A percentile compares a stretch with the other conserved stretches of the same genome.
Evolutionary conservation across 2,888 invertebrate species (phyloP).

Genomic region (Ophonus ardosiacus): DNA sequence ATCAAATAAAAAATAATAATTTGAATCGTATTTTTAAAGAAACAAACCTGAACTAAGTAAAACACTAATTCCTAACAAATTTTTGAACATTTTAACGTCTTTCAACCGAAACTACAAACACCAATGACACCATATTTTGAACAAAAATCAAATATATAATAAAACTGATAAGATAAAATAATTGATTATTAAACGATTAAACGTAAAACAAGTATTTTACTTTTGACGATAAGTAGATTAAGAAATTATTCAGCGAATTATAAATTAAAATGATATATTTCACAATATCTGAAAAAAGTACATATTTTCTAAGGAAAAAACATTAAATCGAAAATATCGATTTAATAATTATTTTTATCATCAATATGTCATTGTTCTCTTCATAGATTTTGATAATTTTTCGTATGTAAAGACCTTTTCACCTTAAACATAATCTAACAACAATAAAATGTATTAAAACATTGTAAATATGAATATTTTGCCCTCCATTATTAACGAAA

Average conservation of each 20-base stretch:
- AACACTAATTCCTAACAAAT: background rate
- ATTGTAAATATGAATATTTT: too few species aligned
- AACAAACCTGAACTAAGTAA: background rate
- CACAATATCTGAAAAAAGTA: background rate
- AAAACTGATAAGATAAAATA: conserved; percentile 29
- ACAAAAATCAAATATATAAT: background rate
- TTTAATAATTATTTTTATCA: background rate
- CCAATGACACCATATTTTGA: background rate
- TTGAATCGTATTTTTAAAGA: background rate
- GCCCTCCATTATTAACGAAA: too few species aligned
- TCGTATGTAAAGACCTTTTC: too few species aligned
- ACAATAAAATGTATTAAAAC: too few species aligned
- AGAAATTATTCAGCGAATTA: background rate
- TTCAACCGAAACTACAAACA: background rate
- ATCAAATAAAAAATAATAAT: background rate
- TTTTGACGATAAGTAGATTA: background rate
- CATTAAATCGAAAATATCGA: too few species aligned
- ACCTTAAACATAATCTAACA: too few species aligned
- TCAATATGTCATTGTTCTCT: background rate
- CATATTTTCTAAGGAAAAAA: background rate
- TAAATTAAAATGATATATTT: background rate
- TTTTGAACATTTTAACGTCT: background rate
- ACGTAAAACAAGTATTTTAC: background rate
- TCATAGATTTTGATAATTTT: background rate
- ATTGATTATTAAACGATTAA: conserved; percentile 14